phyloP scores from a whole-genome alignment of 1,140 invertebrate genomes.

The Tetranychus urticae region DNA sequence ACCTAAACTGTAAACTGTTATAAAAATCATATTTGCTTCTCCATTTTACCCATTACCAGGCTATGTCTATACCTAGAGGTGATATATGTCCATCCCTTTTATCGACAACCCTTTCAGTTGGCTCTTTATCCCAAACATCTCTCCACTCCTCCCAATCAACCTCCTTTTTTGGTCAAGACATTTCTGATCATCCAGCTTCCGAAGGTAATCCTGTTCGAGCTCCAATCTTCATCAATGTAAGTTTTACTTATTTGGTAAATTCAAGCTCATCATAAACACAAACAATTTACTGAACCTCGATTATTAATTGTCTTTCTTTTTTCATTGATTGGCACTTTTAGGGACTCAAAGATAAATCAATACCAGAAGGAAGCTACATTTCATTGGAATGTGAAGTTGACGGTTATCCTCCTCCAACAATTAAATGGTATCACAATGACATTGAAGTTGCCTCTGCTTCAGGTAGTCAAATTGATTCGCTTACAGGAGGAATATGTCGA shows the following conservation, averaged over 20 bases:
- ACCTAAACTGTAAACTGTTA: too few relatives aligned
- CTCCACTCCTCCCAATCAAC: neutral
- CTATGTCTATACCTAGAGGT: too few relatives aligned
- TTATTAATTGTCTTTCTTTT: neutral
- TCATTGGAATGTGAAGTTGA: conserved; percentile 53
- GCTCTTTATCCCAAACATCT: neutral
- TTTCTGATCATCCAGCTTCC: neutral
- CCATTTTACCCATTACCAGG: too few relatives aligned
- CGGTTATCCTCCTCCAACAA: conserved; percentile 59
- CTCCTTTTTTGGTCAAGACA: neutral
- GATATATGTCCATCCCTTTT: neutral
- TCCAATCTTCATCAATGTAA: neutral
- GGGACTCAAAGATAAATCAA: conserved; percentile 36
- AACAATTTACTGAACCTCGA: neutral
- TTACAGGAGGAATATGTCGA: neutral
- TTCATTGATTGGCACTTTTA: conserved; percentile 15
- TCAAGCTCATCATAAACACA: neutral
- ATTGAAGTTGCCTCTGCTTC: neutral
- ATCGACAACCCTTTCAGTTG: neutral
- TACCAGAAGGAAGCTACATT: conserved; percentile 41
- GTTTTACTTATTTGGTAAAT: neutral
- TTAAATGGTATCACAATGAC: conserved; percentile 16
- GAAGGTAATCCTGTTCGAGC: neutral
- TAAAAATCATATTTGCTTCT: too few relatives aligned
- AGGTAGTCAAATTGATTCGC: neutral